Base-by-base conservation (phyloP, 2,797 vertebrate genomes). In the Rhinophrynus dorsalis region DNA sequence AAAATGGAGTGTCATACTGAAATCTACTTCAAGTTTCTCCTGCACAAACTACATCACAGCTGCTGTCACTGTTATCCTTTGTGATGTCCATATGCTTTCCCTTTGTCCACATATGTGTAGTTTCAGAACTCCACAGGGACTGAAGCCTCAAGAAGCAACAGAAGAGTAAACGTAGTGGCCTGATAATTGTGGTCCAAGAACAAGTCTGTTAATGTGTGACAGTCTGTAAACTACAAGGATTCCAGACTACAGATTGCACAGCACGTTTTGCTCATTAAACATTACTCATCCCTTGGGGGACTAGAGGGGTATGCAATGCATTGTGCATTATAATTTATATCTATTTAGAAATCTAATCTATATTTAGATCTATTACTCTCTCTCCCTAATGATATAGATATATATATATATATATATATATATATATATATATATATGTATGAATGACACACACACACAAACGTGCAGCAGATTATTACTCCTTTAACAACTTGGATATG, bases 121-220 rank as follows among this genome's bases (percentile, higher is more conserved):
- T 23, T 32, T 40, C 35, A 10, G 21, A 13, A 37, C 27, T 23
- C 35, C 21, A 40, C 27, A 21, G 32, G 55, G 55, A 58, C 9
- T n/a, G 9, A 24, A 23, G 55, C 12, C 21, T 27, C 6, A 23
- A 58, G 11, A 2, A 26, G n/a, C 23, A 58, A 42, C 26, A 52
- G 50, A 40, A 58, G 23, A 40, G 15, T 13, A 37, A 23, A 33
- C 1, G 7, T 18, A 13, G 18, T 23, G 20, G 20, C 9, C 5
- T 27, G 33, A 42, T 40, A 58, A 58, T 13, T 35, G 42, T 38
- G 13, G 48, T 66, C 38, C 20, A 23, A 51, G 60, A 51, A 48
- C 38, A 33, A 7, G 38, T 15, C 20, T 26, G 51, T 27, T 23
- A 56, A 67, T 21, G 64, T 67, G 64, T 47, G 51, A 67, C 32